These are phyloP conservation scores for Tipula confusa DNA, from an alignment of 2,888 invertebrate species.

Conservation along the genomic window DNA sequence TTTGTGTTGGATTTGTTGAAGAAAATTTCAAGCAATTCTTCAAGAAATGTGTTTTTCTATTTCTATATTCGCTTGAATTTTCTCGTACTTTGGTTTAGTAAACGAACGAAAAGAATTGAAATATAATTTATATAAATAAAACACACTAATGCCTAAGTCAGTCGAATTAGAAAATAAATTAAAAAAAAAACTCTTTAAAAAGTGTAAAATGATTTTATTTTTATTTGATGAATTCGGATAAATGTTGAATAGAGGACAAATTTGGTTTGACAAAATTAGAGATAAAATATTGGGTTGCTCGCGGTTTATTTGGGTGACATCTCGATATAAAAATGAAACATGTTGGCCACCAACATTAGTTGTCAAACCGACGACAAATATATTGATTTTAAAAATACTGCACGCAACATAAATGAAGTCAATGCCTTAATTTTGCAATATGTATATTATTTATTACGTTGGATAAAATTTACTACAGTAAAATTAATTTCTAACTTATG, in stretches of 20 bases:
- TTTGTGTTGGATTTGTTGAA: not conserved
- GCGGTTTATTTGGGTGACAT: not conserved
- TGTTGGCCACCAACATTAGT: not conserved
- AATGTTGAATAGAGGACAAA: slow-evolving; percentile 12
- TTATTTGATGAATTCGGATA: not conserved
- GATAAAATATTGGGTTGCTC: not conserved
- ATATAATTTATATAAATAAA: not conserved
- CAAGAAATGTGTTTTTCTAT: not conserved
- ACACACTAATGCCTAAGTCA: not conserved
- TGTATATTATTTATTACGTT: too few species aligned
- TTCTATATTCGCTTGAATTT: not conserved
- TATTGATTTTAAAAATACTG: not conserved
- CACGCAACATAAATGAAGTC: too few species aligned
- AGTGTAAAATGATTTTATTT: not conserved
- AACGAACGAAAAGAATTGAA: not conserved
- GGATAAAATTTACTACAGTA: too few species aligned
- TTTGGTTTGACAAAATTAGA: not conserved
- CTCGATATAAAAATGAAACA: not conserved
- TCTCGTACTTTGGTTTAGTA: not conserved
- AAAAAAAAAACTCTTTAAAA: not conserved
- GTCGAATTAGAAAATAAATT: not conserved
- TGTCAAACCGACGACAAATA: not conserved
- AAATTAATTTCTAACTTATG: too few species aligned
- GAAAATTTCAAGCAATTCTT: not conserved
- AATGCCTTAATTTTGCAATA: too few species aligned